Evolutionary conservation across 2,888 invertebrate species (phyloP), one percentile per base, ranked within the genome.

Genomic region (Barypeithes pellucidus): DNA sequence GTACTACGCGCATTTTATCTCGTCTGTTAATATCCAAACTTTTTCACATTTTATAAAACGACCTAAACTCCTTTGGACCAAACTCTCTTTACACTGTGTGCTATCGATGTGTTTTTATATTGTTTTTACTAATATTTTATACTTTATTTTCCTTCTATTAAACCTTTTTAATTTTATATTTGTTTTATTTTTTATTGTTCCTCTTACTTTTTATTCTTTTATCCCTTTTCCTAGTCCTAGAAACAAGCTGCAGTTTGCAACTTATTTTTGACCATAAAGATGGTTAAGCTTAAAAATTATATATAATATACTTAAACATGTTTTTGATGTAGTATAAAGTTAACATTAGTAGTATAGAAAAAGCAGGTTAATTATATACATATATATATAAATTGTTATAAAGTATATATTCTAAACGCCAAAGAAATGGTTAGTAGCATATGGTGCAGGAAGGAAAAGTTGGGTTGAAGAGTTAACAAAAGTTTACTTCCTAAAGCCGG

Each of bases 41-140:
- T 3, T 61, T 29, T 22, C 22, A 1, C 12, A 24, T 22, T 65
- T 36, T 36, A 24, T 65, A 50, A 36, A 47, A 24, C 29, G 33
- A 63, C 14, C 22, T 36, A 50, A n/a, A 65, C 41, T 29, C 33
- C 36, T 39, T 62, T 62, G 69, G 69, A 69, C 69, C 69, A 69
- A 69, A 62, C 33, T 45, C 39, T 69, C 29, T 68, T 69, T 69
- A 68, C 39, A 61, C 39, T 68, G 61, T 67, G 22, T 65, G 52
- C 33, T 65, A 39, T 52, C 39, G 22, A 47, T 65, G 33, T 20
- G 12, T 65, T 65, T 47, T 36, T n/a, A 22, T 50, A 47, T 65
- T 11, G 24, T 65, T 54, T 54, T 67, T 59, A 33, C 43, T 59
- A 33, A 59, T 67, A 43, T 67, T 67, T 59, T 59, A 59, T 47